Conservation (phyloP, 2,113 vertebrate species). For the Hydrochoerus hydrochaeris region DNA sequence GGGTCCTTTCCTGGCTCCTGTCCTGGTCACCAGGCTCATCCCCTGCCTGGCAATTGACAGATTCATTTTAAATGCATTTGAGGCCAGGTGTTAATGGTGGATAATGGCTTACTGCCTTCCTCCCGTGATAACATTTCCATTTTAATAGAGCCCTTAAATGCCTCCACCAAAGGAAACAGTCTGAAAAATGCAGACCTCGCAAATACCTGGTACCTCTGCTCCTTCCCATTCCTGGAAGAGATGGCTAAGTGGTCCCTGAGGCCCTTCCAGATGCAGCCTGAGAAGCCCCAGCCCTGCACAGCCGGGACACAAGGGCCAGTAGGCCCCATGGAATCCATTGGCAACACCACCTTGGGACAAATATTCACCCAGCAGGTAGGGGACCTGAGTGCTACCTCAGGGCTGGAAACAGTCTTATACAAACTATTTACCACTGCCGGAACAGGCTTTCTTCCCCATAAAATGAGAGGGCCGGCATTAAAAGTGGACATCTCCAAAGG, state of each 20-base stretch:
- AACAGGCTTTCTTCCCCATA: neutral
- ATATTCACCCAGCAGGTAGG: neutral
- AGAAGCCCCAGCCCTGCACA: neutral
- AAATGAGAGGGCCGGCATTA: neutral
- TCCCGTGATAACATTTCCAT: conserved; percentile 69
- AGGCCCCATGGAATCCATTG: neutral
- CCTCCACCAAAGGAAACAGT: conserved; percentile 53
- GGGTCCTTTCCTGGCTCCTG: neutral
- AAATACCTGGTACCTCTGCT: conserved; percentile 27
- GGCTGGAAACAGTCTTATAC: neutral
- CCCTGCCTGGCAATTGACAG: neutral
- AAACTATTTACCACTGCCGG: neutral
- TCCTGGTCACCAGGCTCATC: conserved; percentile 11
- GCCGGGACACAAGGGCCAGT: neutral
- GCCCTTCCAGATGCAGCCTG: neutral
- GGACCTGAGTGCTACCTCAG: neutral
- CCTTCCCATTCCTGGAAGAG: neutral
- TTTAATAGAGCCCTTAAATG: conserved; percentile 63
- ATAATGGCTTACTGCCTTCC: conserved; percentile 71
- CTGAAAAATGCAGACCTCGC: conserved; percentile 38
- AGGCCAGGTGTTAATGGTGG: conserved; percentile 73
- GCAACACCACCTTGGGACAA: neutral
- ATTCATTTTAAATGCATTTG: conserved; percentile 60
- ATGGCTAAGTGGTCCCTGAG: neutral
- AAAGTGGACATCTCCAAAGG: neutral